Evolutionary conservation across 2,888 invertebrate genomes (phyloP), one percentile per base, ranked within the genome.

Genomic region (Cheilosia urbana): DNA sequence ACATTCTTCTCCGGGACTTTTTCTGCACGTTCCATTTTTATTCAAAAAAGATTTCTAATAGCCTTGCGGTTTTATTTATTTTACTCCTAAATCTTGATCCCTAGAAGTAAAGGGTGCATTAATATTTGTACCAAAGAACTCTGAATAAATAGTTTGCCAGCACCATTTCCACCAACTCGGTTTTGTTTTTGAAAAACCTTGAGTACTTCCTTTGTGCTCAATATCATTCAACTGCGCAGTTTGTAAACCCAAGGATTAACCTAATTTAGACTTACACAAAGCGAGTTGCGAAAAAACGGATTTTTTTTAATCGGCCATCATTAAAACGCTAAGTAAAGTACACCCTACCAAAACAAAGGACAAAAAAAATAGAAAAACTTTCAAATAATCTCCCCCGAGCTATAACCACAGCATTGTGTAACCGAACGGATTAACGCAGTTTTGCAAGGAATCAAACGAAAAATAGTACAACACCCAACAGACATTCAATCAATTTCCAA

Each of bases 401-500:
- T 45, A 17, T 45, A 17, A 34, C 45, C 51, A 51, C 49, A 57
- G 63, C 53, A 62, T 77, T 71, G 45, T 47, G 66, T 68, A 68
- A 57, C 72, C 65, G 24, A 71, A 76, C 60, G 80, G 85, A 85
- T 85, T 85, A 76, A 72, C 81, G 75, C 60, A 62, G 66, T 66
- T 72, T 78, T 37, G 19, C 49, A 53, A 53, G 42, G 13, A 66
- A 65, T 53, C 19, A 27, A 58, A 24, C n/a, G n/a, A 21, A 77
- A 82, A 72, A 76, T 78, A 78, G 66, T 62, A 81, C 76, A 81
- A 72, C 81, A 85, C 57, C 81, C 81, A 62, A 72, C 81, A 77
- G 85, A 81, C 81, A 85, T 71, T 85, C 85, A 85, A 81, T 81
- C 85, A 85, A 81, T 85, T 85, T 77, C 81, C 85, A 85, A 85